Conservation (phyloP, 2,113 vertebrate species). For the Myotis brandtii region DNA sequence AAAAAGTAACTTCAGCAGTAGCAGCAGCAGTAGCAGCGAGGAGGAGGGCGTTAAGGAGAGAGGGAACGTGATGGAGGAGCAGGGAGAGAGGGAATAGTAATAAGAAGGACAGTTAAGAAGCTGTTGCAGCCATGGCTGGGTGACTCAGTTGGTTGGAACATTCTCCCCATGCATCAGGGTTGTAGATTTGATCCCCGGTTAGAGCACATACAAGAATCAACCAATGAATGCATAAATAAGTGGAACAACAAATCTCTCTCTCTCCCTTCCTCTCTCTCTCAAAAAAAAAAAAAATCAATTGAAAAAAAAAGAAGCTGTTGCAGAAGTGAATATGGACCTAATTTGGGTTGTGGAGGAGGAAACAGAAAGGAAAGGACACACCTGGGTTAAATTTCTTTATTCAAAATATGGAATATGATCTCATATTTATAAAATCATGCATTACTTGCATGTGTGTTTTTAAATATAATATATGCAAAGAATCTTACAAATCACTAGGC, state of each 20-base stretch:
- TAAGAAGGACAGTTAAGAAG: neutral
- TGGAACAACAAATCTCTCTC: too few relatives aligned
- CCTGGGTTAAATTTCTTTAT: neutral
- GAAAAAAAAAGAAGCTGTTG: neutral
- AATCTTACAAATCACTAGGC: neutral
- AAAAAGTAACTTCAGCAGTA: neutral
- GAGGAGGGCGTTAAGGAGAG: neutral
- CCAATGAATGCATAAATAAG: too few relatives aligned
- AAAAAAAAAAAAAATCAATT: too few relatives aligned
- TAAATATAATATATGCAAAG: neutral
- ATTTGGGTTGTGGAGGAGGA: neutral
- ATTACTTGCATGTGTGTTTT: neutral
- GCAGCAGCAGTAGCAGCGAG: neutral
- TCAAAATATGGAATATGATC: neutral
- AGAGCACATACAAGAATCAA: too few relatives aligned
- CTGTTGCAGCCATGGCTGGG: too few relatives aligned
- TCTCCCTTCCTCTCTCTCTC: too few relatives aligned
- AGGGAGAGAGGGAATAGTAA: neutral
- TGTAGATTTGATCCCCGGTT: too few relatives aligned
- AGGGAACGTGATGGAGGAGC: neutral
- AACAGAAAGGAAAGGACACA: neutral
- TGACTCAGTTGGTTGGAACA: too few relatives aligned
- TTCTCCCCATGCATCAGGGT: too few relatives aligned
- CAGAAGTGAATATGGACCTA: neutral
- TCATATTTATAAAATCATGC: slow-evolving; percentile 19